phyloP scores from a whole-genome alignment of 1,140 invertebrate species.

The Orchestia grillus region DNA sequence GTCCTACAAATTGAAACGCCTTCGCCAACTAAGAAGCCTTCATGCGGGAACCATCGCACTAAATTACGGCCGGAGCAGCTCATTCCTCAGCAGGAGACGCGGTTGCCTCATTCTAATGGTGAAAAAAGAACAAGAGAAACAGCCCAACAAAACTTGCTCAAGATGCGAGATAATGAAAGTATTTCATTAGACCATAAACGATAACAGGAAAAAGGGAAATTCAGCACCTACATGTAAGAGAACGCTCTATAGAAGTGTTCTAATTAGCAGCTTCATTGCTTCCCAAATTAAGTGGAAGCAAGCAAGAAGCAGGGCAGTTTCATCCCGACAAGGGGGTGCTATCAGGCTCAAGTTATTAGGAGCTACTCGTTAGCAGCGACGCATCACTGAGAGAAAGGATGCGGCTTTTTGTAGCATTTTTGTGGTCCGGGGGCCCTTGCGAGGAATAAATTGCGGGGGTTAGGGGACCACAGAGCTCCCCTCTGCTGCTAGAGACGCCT shows the following conservation, averaged over 20 bases:
- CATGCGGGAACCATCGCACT: neutral
- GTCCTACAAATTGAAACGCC: constrained; percentile 30
- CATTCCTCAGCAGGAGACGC: neutral
- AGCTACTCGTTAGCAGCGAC: neutral
- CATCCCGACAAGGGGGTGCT: neutral
- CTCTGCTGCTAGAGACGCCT: neutral
- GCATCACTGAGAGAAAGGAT: neutral
- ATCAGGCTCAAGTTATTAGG: neutral
- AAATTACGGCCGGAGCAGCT: neutral
- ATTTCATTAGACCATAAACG: neutral
- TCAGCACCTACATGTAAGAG: neutral
- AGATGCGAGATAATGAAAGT: neutral
- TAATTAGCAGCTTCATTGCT: neutral
- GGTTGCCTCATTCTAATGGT: neutral
- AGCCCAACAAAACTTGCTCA: neutral
- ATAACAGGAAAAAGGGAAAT: neutral
- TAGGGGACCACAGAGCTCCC: constrained; percentile 9
- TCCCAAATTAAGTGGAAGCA: neutral
- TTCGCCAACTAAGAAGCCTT: constrained; percentile 5
- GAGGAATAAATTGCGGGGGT: neutral
- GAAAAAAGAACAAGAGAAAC: neutral
- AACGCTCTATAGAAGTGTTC: neutral
- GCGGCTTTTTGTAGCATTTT: neutral
- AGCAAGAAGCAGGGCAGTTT: neutral
- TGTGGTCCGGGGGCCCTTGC: neutral